Evolutionary conservation across 2,888 invertebrate genomes (phyloP).

Genomic region (Onchidella celtica): DNA sequence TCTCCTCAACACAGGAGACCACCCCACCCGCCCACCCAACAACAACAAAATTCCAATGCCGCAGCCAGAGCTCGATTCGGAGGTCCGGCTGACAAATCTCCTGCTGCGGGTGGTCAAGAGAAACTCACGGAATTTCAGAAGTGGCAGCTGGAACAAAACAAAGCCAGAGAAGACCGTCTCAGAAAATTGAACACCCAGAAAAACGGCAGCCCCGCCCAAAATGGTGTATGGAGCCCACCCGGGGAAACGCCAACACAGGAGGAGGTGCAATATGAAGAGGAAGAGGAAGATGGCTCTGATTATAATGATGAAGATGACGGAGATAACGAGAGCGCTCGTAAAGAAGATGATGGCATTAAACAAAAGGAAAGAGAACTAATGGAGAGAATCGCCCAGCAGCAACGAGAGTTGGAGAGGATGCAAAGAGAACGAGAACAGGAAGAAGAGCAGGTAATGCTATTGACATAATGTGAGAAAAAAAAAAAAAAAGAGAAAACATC

Average conservation of each 20-base stretch:
- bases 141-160: conserved; percentile 72
- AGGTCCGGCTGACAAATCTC: not conserved
- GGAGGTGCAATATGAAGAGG: not conserved
- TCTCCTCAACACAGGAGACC: not conserved
- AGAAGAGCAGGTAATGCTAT: conserved; percentile 37
- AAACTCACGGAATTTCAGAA: conserved; percentile 69
- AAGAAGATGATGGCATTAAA: not conserved
- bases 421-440: conserved; percentile 8
- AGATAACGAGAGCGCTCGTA: conserved; percentile 30
- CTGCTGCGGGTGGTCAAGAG: not conserved
- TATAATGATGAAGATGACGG: conserved; percentile 37
- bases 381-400: not conserved
- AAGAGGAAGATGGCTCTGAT: conserved; percentile 49
- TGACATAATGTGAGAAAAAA: no score
- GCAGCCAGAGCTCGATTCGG: not conserved
- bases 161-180: conserved; percentile 62
- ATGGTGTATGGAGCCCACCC: not conserved
- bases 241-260: not conserved
- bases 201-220: not conserved
- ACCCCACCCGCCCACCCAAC: not conserved
- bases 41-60: not conserved
- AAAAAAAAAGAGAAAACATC: not conserved
- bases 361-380: conserved; percentile 1
- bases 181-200: conserved; percentile 36
- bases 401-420: conserved; percentile 26